Base-by-base conservation (phyloP, 2,888 invertebrate genomes). In the Nymphalis c-album region DNA sequence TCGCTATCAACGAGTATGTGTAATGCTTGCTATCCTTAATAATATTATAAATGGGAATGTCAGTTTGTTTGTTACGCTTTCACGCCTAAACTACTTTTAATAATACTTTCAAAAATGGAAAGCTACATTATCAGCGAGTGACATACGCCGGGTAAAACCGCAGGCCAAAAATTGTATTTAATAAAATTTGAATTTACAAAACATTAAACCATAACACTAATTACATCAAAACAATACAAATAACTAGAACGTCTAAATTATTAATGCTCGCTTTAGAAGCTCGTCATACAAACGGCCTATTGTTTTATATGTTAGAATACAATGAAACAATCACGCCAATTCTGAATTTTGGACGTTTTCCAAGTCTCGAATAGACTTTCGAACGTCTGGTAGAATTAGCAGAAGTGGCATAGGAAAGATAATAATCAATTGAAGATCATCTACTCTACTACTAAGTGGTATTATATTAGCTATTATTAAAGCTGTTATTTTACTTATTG, bases 271-370 rank as follows among this genome's bases (percentile, higher is more conserved):
- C 60, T 60, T 46, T 18, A 50, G 68, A 62, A 40, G 46, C 40
- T 35, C 57, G 7, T 48, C 48, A 40, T 61, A 71, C 67, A 70
- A 74, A 69, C 65, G 62, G 62, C 31, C 64, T 59, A 74, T 74
- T 74, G 72, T 74, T 65, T 67, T 70, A 71, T 72, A 62, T 48
- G 66, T 65, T 50, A 55, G 53, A 70, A 67, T 62, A 74, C 72
- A 75, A 72, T 71, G 71, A 71, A 74, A 74, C 71, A 71, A 73
- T 74, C 71, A 69, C 51, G 70, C 71, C 69, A 71, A 70, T 73
- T 74, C 67, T 67, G 71, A 67, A 55, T 64, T 58, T 70, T 75
- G 75, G 71, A 70, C 55, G 63, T 60, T 53, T 64, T 72, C 75
- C 75, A 75, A 71, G 69, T 70, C 70, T 67, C 61, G 62, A 60